These are phyloP conservation scores for Plagodis dolabraria DNA, from an alignment of 2,888 invertebrate species.

Conservation along the genomic window DNA sequence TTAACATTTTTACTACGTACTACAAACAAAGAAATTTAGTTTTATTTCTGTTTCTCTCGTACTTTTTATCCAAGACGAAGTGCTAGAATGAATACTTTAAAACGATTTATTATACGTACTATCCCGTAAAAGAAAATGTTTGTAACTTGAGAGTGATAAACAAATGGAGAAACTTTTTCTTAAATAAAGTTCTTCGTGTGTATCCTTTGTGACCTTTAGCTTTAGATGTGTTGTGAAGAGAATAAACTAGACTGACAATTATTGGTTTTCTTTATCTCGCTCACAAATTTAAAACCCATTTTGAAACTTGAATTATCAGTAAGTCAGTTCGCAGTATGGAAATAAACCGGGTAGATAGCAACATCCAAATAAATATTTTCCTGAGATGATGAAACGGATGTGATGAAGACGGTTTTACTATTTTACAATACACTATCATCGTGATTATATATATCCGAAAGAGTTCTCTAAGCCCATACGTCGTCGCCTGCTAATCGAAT, in stretches of 20 bases:
- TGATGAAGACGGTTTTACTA: too few species aligned
- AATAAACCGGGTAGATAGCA: neutral
- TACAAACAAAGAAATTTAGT: conserved; percentile 2
- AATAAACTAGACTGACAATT: conserved; percentile 33
- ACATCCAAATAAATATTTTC: too few species aligned
- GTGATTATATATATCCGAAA: too few species aligned
- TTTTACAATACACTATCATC: too few species aligned
- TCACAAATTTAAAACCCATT: conserved; percentile 3
- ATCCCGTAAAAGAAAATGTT: conserved; percentile 49
- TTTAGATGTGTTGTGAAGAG: conserved; percentile 21
- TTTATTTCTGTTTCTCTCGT: conserved; percentile 7
- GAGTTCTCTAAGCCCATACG: too few species aligned
- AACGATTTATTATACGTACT: conserved; percentile 45
- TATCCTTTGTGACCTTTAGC: conserved; percentile 39
- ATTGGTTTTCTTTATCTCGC: conserved; percentile 16
- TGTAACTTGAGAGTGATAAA: conserved; percentile 47
- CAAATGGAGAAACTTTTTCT: conserved; percentile 51
- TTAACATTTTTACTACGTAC: neutral
- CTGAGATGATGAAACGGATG: too few species aligned
- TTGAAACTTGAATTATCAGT: neutral
- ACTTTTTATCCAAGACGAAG: conserved; percentile 16
- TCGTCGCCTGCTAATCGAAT: too few species aligned
- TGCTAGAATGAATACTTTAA: conserved; percentile 31
- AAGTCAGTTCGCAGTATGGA: neutral
- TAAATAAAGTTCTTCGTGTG: conserved; percentile 49